These are phyloP conservation scores for Blastobasis lacticolella DNA, from an alignment of 2,888 invertebrate species.

Conservation along the genomic window DNA sequence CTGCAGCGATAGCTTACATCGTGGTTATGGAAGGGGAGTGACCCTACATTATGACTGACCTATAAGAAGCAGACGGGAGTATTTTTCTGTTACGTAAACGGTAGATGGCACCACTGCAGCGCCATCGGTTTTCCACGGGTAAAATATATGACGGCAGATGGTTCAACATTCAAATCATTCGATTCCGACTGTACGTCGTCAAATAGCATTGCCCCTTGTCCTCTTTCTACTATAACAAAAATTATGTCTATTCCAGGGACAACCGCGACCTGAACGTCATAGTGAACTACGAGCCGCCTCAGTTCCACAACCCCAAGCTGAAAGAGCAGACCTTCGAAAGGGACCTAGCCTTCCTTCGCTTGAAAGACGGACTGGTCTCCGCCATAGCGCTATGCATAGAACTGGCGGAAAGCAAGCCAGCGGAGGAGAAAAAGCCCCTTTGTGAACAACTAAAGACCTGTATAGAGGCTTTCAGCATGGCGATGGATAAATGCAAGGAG, in stretches of 20 bases:
- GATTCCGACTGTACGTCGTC: neutral
- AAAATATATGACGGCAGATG: too few species aligned
- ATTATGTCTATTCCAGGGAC: slow-evolving; percentile 63
- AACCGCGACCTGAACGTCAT: slow-evolving; percentile 86
- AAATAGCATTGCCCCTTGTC: neutral
- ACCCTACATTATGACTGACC: too few species aligned
- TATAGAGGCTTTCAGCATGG: slow-evolving; percentile 41
- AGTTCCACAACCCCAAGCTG: slow-evolving; percentile 38
- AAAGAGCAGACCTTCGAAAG: slow-evolving; percentile 49
- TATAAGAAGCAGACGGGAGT: too few species aligned
- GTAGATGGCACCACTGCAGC: too few species aligned
- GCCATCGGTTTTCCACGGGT: too few species aligned
- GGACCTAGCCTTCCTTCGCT: slow-evolving; percentile 47
- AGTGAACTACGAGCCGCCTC: slow-evolving; percentile 80
- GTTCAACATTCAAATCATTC: too few species aligned
- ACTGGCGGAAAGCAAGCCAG: slow-evolving; percentile 33
- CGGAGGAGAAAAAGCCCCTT: slow-evolving; percentile 31
- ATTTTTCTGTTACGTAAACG: too few species aligned
- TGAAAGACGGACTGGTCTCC: slow-evolving; percentile 53
- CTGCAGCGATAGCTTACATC: neutral
- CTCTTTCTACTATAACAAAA: neutral
- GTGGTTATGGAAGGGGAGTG: too few species aligned
- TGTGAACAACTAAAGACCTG: slow-evolving; percentile 39
- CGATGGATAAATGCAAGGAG: slow-evolving; percentile 42
- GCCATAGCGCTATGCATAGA: slow-evolving; percentile 51